Evolutionary conservation across 2,113 vertebrate species (phyloP).

Genomic region (Ellobius talpinus): DNA sequence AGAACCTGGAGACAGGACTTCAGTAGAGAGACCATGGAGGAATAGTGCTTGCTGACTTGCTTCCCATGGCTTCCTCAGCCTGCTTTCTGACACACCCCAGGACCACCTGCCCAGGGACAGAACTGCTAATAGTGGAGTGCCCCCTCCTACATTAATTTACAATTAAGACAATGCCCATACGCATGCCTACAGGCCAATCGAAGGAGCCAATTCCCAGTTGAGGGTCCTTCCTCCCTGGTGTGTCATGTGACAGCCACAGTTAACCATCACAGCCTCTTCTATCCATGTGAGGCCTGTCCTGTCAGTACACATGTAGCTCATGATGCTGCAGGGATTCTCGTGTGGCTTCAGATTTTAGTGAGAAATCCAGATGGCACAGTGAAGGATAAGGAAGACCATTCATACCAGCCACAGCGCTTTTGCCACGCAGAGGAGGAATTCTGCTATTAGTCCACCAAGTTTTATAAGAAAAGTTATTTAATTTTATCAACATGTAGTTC

Average conservation of each 20-base stretch:
- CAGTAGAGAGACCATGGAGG: not conserved
- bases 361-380: not conserved
- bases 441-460: not conserved
- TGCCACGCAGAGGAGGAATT: not conserved
- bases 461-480: conserved; percentile 20
- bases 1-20: not conserved
- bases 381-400: not conserved
- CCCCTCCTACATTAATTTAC: not conserved
- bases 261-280: not conserved
- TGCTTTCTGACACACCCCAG: not conserved
- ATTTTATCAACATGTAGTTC: conserved; percentile 10
- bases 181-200: not conserved
- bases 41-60: not conserved
- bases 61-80: not conserved
- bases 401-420: not conserved
- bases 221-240: not conserved
- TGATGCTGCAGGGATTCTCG: not conserved
- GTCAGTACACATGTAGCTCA: not conserved
- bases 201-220: not conserved
- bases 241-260: not conserved
- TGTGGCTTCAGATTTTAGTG: conserved; percentile 17
- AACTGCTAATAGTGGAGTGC: not conserved
- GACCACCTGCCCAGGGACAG: not conserved
- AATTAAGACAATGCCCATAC: not conserved
- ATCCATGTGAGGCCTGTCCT: not conserved